Conservation (phyloP, 2,113 vertebrate species). For the Copsychus sechellarum region DNA sequence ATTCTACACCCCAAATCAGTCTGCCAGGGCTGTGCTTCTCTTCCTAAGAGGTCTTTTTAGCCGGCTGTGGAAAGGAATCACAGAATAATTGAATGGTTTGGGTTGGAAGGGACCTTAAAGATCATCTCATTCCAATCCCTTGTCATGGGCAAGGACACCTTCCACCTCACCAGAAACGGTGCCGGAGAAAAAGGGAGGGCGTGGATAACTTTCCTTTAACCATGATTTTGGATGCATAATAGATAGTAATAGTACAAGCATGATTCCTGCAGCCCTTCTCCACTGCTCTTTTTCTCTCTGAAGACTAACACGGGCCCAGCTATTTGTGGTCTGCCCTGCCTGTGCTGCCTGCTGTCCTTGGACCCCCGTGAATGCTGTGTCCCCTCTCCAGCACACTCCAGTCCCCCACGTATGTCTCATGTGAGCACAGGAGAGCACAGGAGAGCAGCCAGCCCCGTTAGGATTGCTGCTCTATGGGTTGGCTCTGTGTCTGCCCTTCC, state of each 20-base stretch:
- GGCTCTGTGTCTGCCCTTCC: neutral
- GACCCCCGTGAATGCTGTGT: neutral
- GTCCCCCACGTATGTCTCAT: rapidly evolving
- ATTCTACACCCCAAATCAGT: neutral
- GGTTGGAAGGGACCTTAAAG: neutral
- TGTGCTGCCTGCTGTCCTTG: neutral
- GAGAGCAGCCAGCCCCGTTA: rapidly evolving
- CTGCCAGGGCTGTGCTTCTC: neutral
- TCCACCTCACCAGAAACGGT: neutral
- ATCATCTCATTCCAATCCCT: neutral
- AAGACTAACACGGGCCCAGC: neutral
- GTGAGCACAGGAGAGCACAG: neutral
- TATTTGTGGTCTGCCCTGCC: neutral
- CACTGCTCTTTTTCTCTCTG: neutral
- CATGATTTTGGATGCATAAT: neutral
- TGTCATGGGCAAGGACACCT: neutral
- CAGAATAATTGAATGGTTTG: neutral
- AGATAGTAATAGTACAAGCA: neutral
- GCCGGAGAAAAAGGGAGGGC: neutral
- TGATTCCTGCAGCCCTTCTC: neutral
- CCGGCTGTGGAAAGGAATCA: neutral
- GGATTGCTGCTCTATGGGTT: rapidly evolving
- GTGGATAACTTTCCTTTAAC: neutral
- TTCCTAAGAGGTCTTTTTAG: neutral
- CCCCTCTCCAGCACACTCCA: neutral